Base-by-base conservation (phyloP, 2,113 vertebrate genomes). In the Ia io region DNA sequence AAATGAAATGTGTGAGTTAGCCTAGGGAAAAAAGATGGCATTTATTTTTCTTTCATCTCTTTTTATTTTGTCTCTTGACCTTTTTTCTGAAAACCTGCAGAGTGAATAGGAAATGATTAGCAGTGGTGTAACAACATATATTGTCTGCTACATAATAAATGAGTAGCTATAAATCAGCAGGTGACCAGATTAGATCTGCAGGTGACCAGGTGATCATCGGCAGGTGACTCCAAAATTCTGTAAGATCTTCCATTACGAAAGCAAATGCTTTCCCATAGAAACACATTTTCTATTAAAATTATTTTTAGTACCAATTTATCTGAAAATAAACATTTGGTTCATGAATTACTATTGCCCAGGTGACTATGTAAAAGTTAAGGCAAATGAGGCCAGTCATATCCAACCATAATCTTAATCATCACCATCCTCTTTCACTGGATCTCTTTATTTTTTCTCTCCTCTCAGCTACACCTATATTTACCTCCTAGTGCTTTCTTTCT, bases 1-100 rank as follows among this genome's bases (percentile, higher is more conserved):
- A 22, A 49, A 30, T 84, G 28, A 56, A 59, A 37, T 70, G 44
- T 88, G 40, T 56, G 59, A 9, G 7, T 70, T 17, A 40, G 1
- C 2, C 5, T 20, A 32, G 4, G 7, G 30, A 47, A 69, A 1
- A 1, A n/a, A 13, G 28, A 32, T 65, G 25, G 23, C 0, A 63
- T 73, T 61, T 74, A 37, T 47, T 63, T 61, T 23, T 18, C 30
- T 37, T 63, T 2, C 47, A 17, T 49, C 3, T 49, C 20, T 79
- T 84, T 95, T 56, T 20, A 3, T 23, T 82, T 53, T 42, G 17
- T 47, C 35, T 70, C 35, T 77, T 92, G 37, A 23, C 6, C 44
- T 82, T 84, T 80, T 83, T 44, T 13, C 16, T 25, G 67, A 7
- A 80, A 8, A 1, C 3, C 5, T 78, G 1, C 9, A 44, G 23